Evolutionary conservation across 30 jellyfish, hydroid and myxozoan genomes (phyloP), one percentile per base, ranked within the genome.

Genomic region (Nemopilema nomurai): DNA sequence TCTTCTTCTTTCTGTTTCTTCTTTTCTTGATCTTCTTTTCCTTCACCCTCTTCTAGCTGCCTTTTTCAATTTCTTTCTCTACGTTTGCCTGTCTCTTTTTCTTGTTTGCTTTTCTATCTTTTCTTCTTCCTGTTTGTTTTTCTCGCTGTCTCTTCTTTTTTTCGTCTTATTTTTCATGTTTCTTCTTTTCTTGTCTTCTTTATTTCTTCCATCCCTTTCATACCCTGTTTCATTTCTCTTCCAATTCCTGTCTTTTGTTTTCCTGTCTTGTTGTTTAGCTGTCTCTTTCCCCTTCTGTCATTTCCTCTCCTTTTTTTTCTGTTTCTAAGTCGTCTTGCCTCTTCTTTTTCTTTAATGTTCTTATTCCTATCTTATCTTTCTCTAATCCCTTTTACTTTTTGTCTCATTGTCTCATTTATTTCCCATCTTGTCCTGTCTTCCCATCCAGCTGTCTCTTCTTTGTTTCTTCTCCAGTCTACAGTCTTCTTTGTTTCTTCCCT

Each of bases 261-360:
- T 22, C 9, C 22, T 26, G 17, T 22, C 18, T 67, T 22, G 17
- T 67, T 67, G 9, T 26, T 73, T 21, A 16, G 18, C 71, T 28
- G 9, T 71, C 71, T 73, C 24, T 28, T 71, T 71, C 71, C 82
- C 22, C 32, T 67, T 26, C 77, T 13, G 77, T 67, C 22, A 26
- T 67, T 67, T 67, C 77, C 77, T 67, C 32, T 67, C 25, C 22
- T 67, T 67, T 26, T 71, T 13, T 25, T 71, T 71, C 28, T 24
- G 8, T 9, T 71, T 71, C 18, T 29, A n/a, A n/a, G n/a, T n/a
- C n/a, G n/a, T n/a, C n/a, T n/a, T n/a, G n/a, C n/a, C n/a, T n/a
- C n/a, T n/a, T n/a, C n/a, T n/a, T n/a, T n/a, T n/a, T n/a, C n/a
- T n/a, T n/a, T n/a, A n/a, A n/a, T n/a, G n/a, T n/a, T n/a, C n/a